A percentile compares a stretch with the other conserved stretches of the same genome.
Evolutionary conservation across 2,797 vertebrate genomes (phyloP).

Genomic region (Oceanodroma leucorhoa): DNA sequence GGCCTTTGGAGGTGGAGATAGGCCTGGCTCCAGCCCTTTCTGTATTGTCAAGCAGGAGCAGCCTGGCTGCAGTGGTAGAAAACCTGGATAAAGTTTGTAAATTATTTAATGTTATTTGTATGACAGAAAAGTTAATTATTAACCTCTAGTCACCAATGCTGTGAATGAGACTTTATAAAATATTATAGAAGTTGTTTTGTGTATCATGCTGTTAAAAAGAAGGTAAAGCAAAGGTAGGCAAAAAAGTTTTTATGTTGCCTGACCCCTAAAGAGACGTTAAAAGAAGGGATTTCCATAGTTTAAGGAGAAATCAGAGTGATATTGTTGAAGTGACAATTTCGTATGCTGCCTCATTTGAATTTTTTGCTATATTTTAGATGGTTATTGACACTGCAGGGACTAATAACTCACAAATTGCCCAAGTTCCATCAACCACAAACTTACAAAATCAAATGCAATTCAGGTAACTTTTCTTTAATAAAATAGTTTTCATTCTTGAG

Average conservation of each 20-base stretch:
- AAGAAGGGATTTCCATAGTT: not conserved
- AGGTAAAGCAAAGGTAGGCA: not conserved
- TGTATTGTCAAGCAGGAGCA: not conserved
- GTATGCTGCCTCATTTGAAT: not conserved
- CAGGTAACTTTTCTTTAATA: conserved; percentile 72
- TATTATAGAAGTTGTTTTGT: not conserved
- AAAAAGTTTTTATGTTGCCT: not conserved
- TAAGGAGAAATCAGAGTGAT: not conserved
- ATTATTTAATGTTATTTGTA: not conserved
- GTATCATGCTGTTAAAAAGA: not conserved
- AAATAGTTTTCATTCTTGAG: conserved; percentile 29
- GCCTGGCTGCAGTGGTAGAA: not conserved
- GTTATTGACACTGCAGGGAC: conserved; percentile 12
- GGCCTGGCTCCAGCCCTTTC: not conserved
- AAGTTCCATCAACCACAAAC: conserved; percentile 31
- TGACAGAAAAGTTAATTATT: not conserved
- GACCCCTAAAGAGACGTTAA: not conserved
- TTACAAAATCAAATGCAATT: conserved; percentile 60
- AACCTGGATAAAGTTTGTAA: not conserved
- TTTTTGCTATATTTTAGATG: conserved; percentile 65
- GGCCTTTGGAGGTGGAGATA: not conserved
- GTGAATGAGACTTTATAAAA: not conserved
- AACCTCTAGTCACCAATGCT: not conserved
- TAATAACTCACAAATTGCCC: conserved; percentile 15
- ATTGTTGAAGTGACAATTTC: not conserved